Percentiles rank a stretch among this genome's conserved stretches.
Evolutionary conservation across 2,797 vertebrate genomes (phyloP).

Genomic region (Perdix hodgsoniae): DNA sequence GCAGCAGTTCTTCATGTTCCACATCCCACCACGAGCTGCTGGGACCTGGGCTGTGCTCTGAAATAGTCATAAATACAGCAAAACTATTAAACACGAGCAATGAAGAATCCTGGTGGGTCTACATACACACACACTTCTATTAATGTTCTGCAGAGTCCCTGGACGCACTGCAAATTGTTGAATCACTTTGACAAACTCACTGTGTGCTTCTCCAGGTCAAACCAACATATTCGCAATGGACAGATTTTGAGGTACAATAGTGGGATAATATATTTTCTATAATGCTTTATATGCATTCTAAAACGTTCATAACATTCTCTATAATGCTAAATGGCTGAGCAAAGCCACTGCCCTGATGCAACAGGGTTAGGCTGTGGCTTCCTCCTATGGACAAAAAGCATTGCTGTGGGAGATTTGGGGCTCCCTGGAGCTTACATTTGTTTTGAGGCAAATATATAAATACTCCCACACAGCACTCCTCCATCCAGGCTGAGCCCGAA

Average conservation of each 20-base stretch:
- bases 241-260: not conserved
- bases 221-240: not conserved
- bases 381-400: not conserved
- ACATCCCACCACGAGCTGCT: constrained; percentile 28
- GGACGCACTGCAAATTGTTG: not conserved
- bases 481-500: not conserved
- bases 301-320: not conserved
- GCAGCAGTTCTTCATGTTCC: not conserved
- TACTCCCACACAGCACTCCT: not conserved
- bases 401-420: fast-evolving
- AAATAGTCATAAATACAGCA: constrained; percentile 41
- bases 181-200: not conserved
- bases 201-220: not conserved
- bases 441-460: not conserved
- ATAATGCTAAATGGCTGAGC: not conserved
- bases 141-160: not conserved
- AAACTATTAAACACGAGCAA: not conserved
- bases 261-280: not conserved
- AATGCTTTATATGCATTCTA: no score
- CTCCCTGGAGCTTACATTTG: not conserved
- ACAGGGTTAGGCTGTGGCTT: not conserved
- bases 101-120: not conserved
- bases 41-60: constrained; percentile 40
- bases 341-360: not conserved
- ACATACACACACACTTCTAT: not conserved